Percentiles rank a stretch among this genome's conserved stretches.
Conservation (phyloP, 2,113 vertebrate genomes). For the Cyanoliseus patagonus region DNA sequence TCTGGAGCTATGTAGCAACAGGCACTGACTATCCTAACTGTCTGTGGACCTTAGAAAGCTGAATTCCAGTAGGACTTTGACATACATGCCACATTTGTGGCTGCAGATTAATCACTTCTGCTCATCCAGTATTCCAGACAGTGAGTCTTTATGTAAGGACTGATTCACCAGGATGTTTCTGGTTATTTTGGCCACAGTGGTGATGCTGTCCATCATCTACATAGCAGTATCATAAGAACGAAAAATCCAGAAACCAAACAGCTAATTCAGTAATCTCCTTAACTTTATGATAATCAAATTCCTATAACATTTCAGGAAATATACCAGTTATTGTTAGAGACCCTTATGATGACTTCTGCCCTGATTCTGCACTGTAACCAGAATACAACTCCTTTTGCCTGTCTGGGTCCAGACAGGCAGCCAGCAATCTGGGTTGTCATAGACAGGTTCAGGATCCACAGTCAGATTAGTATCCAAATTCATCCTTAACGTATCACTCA, state of each 20-base stretch:
- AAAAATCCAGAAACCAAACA: neutral
- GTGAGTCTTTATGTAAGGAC: neutral
- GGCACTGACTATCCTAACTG: neutral
- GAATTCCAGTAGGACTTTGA: neutral
- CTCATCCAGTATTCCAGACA: neutral
- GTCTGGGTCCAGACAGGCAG: neutral
- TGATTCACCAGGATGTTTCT: neutral
- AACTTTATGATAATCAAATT: neutral
- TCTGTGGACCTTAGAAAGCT: neutral
- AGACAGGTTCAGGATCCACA: accelerated
- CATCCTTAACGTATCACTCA: neutral
- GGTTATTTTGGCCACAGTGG: neutral
- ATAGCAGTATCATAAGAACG: neutral
- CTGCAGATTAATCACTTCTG: neutral
- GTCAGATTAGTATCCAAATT: neutral
- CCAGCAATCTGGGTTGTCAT: neutral
- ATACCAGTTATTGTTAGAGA: neutral
- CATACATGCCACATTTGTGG: neutral
- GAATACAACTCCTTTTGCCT: neutral
- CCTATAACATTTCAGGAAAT: neutral
- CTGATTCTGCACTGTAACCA: neutral
- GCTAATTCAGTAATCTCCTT: neutral
- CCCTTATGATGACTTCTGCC: neutral
- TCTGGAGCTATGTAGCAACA: neutral
- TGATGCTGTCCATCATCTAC: neutral